Base-by-base conservation (phyloP, 2,113 vertebrate genomes). In the Chloroceryle aenea region DNA sequence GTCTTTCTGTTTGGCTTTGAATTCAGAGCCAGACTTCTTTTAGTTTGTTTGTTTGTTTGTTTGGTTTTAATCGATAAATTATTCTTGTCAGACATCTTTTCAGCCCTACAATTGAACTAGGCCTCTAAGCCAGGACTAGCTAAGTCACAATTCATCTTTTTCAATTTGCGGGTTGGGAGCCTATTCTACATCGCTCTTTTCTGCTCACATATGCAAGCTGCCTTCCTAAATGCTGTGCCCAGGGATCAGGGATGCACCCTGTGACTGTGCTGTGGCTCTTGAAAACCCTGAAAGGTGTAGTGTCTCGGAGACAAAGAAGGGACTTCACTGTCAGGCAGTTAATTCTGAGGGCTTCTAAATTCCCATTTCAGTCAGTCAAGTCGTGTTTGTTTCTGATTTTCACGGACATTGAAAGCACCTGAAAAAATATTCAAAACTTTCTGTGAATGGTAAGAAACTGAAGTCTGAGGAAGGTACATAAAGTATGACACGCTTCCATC, bases 301-400 rank as follows among this genome's bases (percentile, higher is more conserved):
- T 30, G 32, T 56, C 69, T 81, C 22, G 12, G 64, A 58, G 20
- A 13, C n/a, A 56, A 89, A 56, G 61, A 66, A 68, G 56, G 36
- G 55, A 59, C 34, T 72, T 72, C 8, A 17, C 36, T 81, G 68
- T 43, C 59, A 74, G 42, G 56, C 20, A 89, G 69, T n/a, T 69
- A 34, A 66, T 53, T 80, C 3, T 30, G 30, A 53, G 29, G 52
- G 38, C 30, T 64, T 85, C 0, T 27, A 61, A 73, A 12, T 36
- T 72, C 32, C 48, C 38, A 6, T 83, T 95, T 62, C 50, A 29
- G 16, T 84, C 29, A 38, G 43, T 76, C 21, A 48, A 25, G 14
- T 56, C 38, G 12, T 50, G 16, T 22, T 91, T 81, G 25, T 68
- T 92, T 85, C 62, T 68, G 32, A 55, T 71, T 85, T 82, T 83